Evolutionary conservation across 2,888 invertebrate species (phyloP), one percentile per base, ranked within the genome.

Genomic region (Acrocera orbiculus): DNA sequence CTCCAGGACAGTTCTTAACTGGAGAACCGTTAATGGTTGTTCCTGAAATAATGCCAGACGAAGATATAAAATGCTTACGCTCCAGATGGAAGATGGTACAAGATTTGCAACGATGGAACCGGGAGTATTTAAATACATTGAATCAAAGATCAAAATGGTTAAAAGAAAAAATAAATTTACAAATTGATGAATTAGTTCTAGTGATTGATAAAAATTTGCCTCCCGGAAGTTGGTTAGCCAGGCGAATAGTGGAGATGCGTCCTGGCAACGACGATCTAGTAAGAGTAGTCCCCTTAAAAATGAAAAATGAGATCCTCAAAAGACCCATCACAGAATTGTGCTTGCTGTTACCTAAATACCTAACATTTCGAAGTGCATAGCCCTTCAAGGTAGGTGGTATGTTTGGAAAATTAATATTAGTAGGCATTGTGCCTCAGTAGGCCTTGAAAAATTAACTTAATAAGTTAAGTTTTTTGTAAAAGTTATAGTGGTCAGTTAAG

Each of bases 1-100:
- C 37, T 10, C 33, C 37, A 9, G 31, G 31, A 15, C 37, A 37
- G 22, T 32, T 32, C 10, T 13, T 32, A 4, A 16, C 16, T 4
- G 32, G 32, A 4, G 16, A n/a, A 23, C 14, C 24, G 4, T 11
- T 32, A 9, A 16, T 32, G 11, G 9, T 16, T 2, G 11, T 32
- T 14, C 32, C 32, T 2, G 32, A 32, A 13, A 10, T n/a, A 4
- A n/a, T 25, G 5, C 2, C 6, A 11, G 14, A 19, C 11, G 13
- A 7, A 15, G 7, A 14, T 5, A 4, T 23, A n/a, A 11, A 30
- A 30, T 22, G 22, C 15, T 22, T 13, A n/a, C 3, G n/a, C 3
- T 22, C 20, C 10, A 5, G 30, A 4, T 30, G 30, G 30, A 20
- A 22, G 15, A n/a, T 19, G n/a, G n/a, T 30, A 14, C 30, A 30